Base-by-base conservation (phyloP, 2,797 vertebrate species). In the Mareca strepera region DNA sequence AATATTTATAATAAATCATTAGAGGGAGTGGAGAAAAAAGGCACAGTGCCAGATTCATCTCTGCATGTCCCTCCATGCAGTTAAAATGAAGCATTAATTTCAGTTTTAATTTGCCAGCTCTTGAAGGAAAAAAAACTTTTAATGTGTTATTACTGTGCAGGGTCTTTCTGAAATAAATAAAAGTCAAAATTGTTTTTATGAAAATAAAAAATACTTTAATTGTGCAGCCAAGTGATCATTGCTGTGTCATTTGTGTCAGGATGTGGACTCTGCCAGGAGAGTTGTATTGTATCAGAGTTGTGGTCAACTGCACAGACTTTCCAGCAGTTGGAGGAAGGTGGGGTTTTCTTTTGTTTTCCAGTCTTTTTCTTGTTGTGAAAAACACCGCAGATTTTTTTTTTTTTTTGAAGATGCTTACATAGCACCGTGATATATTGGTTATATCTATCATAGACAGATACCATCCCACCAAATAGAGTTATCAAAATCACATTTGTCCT, bases 401-500 rank as follows among this genome's bases (percentile, higher is more conserved):
- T 3, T 3, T 96, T 3, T n/a, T 15, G 52, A 66, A 46, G 50
- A 18, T 82, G 41, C 58, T 88, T 80, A 46, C 29, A 44, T 14
- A 22, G 60, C 5, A 0, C 72, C 67, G n/a, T 58, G 58, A 35
- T 82, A 13, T 8, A 25, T 90, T 86, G 3, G 16, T 83, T 84
- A 22, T 26, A 23, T 37, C 72, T 82, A 17, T 53, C 43, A 31
- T 1, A 91, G 59, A 46, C 48, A 48, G 70, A 79, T 4, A 6
- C 78, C 64, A 68, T 55, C 39, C 20, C 21, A 39, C 20, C 25
- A 72, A 74, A 92, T 29, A 88, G 43, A 94, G 70, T 90, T 94
- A 88, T 82, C 87, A 90, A 37, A 94, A 92, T 94, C 86, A 80
- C 88, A 12, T 95, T 94, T 77, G 48, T 92, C 31, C 81, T 31